Evolutionary conservation across 2,797 vertebrate genomes (phyloP), one percentile per base, ranked within the genome.

Genomic region (Pipistrellus pygmaeus): DNA sequence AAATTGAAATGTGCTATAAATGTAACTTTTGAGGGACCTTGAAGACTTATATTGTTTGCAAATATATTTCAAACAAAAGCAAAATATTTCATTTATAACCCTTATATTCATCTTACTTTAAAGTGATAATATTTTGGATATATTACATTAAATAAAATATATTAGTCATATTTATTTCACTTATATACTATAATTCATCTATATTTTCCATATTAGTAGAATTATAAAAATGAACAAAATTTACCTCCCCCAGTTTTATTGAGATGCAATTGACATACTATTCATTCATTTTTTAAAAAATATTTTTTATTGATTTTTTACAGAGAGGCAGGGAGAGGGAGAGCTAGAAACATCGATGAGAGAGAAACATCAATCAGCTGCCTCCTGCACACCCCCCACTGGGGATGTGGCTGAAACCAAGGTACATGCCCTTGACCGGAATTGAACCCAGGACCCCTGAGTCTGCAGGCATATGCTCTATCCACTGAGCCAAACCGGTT

Each of bases 81-180:
- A 69, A 83, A 85, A 75, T 90, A 53, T 55, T 80, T 87, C 38
- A 66, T 46, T 82, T 71, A 48, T 85, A 88, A 92, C 90, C 76
- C 32, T 71, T 75, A 75, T 7, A 75, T n/a, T 71, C 25, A 81
- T 51, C 53, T 64, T 23, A 82, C n/a, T 53, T 85, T 85, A 73
- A 91, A 76, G 21, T 66, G 38, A 75, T 48, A 81, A 68, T 64
- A 86, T 68, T 76, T 66, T 87, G 41, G 82, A 27, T 55, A 48
- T 53, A 25, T 21, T 77, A 2, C 13, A 18, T 60, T 82, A 91
- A 85, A 72, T 73, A 87, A 93, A 64, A 91, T 48, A 44, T 6
- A 60, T 73, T 60, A 30, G 21, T 80, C 69, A 77, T 82, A 87
- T 21, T 88, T 80, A 66, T 64, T 77, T 78, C 41, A 84, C 14